Evolutionary conservation across 1,140 invertebrate species (phyloP), one percentile per base, ranked within the genome.

Genomic region (Physella acuta): DNA sequence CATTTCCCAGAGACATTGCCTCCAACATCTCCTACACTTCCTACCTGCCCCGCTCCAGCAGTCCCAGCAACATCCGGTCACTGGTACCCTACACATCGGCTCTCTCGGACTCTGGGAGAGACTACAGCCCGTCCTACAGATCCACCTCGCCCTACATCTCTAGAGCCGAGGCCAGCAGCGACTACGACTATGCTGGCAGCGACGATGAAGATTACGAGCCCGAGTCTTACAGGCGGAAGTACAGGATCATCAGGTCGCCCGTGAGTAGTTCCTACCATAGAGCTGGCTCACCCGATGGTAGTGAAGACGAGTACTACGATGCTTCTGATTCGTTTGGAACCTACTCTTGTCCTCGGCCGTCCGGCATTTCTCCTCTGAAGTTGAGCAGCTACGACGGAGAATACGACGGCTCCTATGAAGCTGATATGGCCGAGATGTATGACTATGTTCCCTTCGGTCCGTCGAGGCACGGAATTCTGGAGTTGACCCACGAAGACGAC

Each of bases 341-440:
- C 2, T 68, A 68, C 31, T 59, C 66, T 1, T 68, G 37, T 33
- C 55, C 66, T 1, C 33, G 66, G 1, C 66, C 66, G 3, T 59
- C 66, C 8, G 56, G 56, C 20, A 16, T 2, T 3, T 51, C 55
- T 44, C 20, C 26, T 11, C 56, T 68, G 17, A 68, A 59, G 30
- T 33, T 68, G 28, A 68, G 66, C 30, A 36, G 55, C 1, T 68
- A 68, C 56, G 66, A 68, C 14, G 66, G 55, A 8, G 17, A 28
- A 20, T 60, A 68, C 33, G 66, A 68, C 56, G 66, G 66, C 20
- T 68, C 66, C 24, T 68, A 68, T 28, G 66, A 68, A 33, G 66
- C 66, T 14, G 66, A 68, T 30, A 68, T 68, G 66, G 66, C 66
- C 16, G 55, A 58, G n/a, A 68, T 68, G 66, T 68, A 68, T 28